These are phyloP conservation scores for Meiosimyza decipiens DNA, from an alignment of 2,888 invertebrate species.

Conservation along the genomic window DNA sequence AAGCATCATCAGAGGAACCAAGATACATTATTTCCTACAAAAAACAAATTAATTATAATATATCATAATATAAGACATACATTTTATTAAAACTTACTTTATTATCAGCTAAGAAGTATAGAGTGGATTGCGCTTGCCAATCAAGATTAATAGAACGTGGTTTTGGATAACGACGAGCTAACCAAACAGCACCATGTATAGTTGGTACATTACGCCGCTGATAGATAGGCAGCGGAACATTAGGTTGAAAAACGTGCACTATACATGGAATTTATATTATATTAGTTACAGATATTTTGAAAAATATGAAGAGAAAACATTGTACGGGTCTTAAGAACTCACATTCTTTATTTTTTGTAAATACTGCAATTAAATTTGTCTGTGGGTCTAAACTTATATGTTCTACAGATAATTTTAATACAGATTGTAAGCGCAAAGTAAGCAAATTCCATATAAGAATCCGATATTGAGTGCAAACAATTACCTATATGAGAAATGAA, in stretches of 20 bases:
- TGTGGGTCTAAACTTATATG: conserved; percentile 71
- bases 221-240: conserved; percentile 70
- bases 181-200: conserved; percentile 69
- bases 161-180: conserved; percentile 69
- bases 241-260: conserved; percentile 76
- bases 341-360: conserved; percentile 73
- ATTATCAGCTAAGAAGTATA: conserved; percentile 72
- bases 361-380: conserved; percentile 74
- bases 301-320: neutral
- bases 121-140: conserved; percentile 73
- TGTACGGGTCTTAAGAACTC: conserved; percentile 55
- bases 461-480: conserved; percentile 68
- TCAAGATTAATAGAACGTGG: conserved; percentile 66
- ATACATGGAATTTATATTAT: conserved; percentile 48
- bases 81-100: conserved; percentile 66
- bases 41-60: conserved; percentile 15
- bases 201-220: conserved; percentile 67
- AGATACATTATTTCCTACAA: conserved; percentile 68
- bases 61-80: neutral
- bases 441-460: conserved; percentile 77
- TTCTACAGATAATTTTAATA: conserved; percentile 62
- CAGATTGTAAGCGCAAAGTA: conserved; percentile 73
- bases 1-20: conserved; percentile 64
- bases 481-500: conserved; percentile 50
- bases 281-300: neutral